Conservation (phyloP, 2,113 vertebrate species). For the Ramphastos sulfuratus region DNA sequence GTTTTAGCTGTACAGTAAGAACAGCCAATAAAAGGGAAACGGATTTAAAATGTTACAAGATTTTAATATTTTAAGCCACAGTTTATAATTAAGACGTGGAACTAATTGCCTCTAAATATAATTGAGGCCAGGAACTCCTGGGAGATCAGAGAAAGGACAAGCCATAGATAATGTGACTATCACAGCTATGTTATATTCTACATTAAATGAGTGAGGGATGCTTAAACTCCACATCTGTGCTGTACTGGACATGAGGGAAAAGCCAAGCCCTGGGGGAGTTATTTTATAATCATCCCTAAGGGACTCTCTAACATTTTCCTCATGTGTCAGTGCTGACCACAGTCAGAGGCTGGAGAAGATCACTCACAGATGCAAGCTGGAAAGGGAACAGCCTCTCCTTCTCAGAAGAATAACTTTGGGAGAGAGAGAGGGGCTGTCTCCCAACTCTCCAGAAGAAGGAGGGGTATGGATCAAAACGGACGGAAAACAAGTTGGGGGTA, state of each 20-base stretch:
- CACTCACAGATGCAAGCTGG: background rate
- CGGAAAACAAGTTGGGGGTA: background rate
- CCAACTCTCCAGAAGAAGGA: background rate
- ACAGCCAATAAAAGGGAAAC: background rate
- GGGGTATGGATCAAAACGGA: background rate
- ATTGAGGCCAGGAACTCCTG: constrained; percentile 9
- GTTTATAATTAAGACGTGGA: background rate
- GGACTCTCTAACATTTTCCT: background rate
- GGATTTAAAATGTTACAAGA: background rate
- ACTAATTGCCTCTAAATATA: constrained; percentile 1
- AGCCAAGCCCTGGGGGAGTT: background rate
- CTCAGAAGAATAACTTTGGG: background rate
- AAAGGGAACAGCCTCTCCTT: background rate
- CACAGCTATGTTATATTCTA: background rate
- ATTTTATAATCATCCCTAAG: background rate
- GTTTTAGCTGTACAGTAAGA: background rate
- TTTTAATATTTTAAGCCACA: background rate
- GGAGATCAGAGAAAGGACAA: background rate
- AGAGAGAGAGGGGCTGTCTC: background rate
- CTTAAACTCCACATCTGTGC: background rate
- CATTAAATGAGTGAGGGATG: background rate
- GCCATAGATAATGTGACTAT: background rate
- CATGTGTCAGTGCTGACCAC: background rate
- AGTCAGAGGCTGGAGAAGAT: background rate
- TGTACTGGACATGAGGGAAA: background rate